These are phyloP conservation scores for Heliocidaris erythrogramma DNA, from an alignment of 35 echinoderm and acorn worm genomes.

Conservation along the genomic window DNA sequence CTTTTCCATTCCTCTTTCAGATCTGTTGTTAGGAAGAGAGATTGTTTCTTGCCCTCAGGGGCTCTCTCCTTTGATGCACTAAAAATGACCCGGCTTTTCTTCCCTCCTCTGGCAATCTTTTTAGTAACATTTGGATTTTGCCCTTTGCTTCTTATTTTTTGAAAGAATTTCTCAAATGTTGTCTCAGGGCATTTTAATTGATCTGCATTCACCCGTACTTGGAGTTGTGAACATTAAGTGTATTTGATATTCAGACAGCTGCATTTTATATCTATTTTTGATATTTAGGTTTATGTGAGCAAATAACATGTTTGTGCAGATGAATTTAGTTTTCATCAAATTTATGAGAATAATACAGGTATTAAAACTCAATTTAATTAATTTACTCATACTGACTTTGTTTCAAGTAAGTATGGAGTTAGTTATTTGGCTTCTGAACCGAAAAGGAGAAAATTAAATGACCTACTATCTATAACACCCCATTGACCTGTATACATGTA, in stretches of 20 bases:
- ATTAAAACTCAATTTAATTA: neutral
- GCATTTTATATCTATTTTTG: neutral
- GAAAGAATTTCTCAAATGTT: neutral
- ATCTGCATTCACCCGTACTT: neutral
- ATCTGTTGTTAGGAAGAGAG: neutral
- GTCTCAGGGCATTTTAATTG: neutral
- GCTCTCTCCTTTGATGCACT: neutral
- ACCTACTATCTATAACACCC: too few relatives aligned
- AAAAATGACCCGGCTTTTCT: constrained; percentile 24
- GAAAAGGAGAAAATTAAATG: too few relatives aligned
- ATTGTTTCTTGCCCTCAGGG: neutral
- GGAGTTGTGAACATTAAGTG: neutral
- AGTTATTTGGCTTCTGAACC: neutral
- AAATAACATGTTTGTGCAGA: neutral
- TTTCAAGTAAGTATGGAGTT: neutral
- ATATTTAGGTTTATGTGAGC: neutral
- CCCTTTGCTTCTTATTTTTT: constrained; percentile 24
- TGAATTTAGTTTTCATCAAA: neutral
- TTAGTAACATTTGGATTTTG: constrained; percentile 24
- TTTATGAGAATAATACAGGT: neutral
- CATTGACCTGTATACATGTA: too few relatives aligned
- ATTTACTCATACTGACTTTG: neutral
- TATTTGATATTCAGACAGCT: neutral
- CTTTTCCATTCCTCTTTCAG: neutral
- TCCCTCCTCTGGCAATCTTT: neutral